A percentile compares a stretch with the other conserved stretches of the same genome.
phyloP scores from a whole-genome alignment of 92 coral and sea anemone species.

The Porites divaricata region DNA sequence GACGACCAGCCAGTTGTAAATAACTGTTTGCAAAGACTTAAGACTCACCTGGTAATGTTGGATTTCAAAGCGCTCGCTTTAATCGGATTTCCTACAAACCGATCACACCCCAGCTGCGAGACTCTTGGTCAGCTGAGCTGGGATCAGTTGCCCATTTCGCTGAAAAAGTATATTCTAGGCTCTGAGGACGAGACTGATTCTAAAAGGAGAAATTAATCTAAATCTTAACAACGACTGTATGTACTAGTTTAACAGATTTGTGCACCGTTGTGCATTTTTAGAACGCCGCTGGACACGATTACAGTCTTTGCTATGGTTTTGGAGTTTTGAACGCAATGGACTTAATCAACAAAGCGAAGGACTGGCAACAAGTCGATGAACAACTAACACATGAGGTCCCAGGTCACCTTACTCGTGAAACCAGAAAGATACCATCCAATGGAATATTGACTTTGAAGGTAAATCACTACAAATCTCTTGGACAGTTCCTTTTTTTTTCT shows the following conservation, averaged over 20 bases:
- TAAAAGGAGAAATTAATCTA: too few species aligned
- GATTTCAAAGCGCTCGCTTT: too few species aligned
- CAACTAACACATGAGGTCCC: constrained; percentile 49
- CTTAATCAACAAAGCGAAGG: constrained; percentile 55
- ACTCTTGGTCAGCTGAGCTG: too few species aligned
- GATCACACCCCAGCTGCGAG: too few species aligned
- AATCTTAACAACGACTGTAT: too few species aligned
- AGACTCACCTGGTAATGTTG: too few species aligned
- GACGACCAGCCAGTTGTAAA: too few species aligned
- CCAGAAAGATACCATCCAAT: constrained; percentile 49
- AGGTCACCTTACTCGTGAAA: constrained; percentile 29
- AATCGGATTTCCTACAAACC: too few species aligned
- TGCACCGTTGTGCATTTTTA: constrained; percentile 4
- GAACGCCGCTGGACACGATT: constrained; percentile 72
- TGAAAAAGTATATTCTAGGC: too few species aligned
- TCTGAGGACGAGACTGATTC: too few species aligned
- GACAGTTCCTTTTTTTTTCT: neutral
- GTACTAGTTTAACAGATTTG: neutral
- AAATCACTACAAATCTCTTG: neutral
- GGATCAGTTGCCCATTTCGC: too few species aligned
- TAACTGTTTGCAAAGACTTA: too few species aligned
- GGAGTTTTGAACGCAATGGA: constrained; percentile 73
- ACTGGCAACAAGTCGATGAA: constrained; percentile 64
- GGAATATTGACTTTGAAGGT: constrained; percentile 40
- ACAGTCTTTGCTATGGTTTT: constrained; percentile 74